phyloP scores from a whole-genome alignment of 2,113 vertebrate genomes.

The Lepisosteus osseus region DNA sequence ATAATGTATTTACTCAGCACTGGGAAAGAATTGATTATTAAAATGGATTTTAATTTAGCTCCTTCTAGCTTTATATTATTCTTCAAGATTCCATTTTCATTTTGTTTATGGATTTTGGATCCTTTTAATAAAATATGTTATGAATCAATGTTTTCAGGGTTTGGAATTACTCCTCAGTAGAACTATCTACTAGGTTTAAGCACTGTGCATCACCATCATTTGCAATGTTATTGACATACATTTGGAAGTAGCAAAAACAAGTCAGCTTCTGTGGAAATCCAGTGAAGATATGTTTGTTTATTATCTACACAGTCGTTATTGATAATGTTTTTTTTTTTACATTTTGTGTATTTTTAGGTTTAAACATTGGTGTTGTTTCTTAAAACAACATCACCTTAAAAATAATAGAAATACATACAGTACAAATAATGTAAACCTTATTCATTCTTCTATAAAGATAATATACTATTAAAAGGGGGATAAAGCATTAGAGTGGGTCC shows the following conservation, averaged over 20 bases:
- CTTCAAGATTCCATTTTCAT: background rate
- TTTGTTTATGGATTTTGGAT: background rate
- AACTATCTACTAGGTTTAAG: background rate
- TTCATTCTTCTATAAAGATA: constrained; percentile 31
- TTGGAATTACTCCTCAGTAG: background rate
- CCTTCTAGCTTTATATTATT: constrained; percentile 1
- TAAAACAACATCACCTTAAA: too few relatives aligned
- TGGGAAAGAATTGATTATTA: constrained; percentile 3
- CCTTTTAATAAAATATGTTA: constrained; percentile 1
- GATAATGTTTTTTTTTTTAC: too few relatives aligned
- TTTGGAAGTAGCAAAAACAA: background rate
- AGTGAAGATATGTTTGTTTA: too few relatives aligned
- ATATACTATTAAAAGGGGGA: constrained; percentile 16
- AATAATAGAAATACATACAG: too few relatives aligned
- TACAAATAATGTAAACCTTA: too few relatives aligned
- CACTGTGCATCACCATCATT: background rate
- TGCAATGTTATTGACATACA: background rate
- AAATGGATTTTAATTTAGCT: constrained; percentile 4
- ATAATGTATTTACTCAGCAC: background rate
- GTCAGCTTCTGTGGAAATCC: background rate
- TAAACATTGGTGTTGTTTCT: too few relatives aligned
- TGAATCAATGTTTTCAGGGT: background rate
- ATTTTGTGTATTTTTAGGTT: too few relatives aligned
- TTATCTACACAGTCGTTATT: too few relatives aligned
- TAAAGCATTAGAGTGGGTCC: background rate